Percentiles rank a stretch among this genome's conserved stretches.
Conservation (phyloP, 1,140 invertebrate genomes). For the Orchestia grillus region DNA sequence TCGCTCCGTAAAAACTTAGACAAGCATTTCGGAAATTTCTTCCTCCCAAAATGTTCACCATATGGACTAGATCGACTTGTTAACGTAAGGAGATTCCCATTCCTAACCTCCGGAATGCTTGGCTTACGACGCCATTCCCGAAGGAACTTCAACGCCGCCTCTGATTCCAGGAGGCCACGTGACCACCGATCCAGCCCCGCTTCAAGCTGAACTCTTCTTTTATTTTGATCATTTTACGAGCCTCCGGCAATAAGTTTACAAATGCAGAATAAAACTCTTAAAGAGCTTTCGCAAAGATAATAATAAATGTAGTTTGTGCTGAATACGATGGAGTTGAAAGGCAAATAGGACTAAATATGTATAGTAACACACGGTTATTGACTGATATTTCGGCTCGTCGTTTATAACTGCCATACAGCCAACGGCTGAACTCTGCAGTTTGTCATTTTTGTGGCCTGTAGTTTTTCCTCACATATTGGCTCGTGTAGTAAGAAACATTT, state of each 20-base stretch:
- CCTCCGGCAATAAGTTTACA: neutral
- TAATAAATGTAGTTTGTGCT: neutral
- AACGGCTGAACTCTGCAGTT: neutral
- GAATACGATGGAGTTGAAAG: neutral
- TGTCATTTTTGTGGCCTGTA: neutral
- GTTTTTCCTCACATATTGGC: neutral
- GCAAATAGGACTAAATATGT: neutral
- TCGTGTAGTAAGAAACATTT: neutral
- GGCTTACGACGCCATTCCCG: neutral
- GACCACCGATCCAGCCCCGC: neutral
- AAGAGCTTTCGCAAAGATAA: neutral
- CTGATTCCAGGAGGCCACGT: neutral
- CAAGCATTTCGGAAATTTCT: neutral
- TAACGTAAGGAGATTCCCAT: neutral
- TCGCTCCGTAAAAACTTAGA: neutral
- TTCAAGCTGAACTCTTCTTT: neutral
- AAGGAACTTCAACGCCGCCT: neutral
- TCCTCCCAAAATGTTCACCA: neutral
- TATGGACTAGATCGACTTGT: neutral
- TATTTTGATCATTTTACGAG: neutral
- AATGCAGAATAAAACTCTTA: neutral
- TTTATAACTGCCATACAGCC: neutral
- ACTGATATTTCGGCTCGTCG: neutral
- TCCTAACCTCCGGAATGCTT: neutral
- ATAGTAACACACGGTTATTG: neutral